Evolutionary conservation across 2,888 invertebrate genomes (phyloP), one percentile per base, ranked within the genome.

Genomic region (Adineta ricciae): DNA sequence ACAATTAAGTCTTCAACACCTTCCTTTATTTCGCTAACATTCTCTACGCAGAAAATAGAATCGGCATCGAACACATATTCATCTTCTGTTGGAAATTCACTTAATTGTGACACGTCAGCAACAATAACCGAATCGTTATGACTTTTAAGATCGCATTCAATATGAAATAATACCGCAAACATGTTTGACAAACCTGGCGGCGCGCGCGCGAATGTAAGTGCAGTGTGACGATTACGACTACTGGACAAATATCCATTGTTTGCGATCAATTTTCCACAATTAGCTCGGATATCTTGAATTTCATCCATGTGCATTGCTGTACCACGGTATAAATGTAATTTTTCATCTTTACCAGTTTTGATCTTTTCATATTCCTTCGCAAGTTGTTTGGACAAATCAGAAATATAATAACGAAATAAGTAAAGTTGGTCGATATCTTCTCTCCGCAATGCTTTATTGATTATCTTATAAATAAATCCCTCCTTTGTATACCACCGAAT

Each of bases 361-460:
- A 52, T 52, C 11, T 52, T 52, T 21, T 52, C 7, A 24, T 11
- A 52, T 52, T 52, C 21, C 52, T 52, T 1, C 4, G 52, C 24
- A 54, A 54, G 54, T n/a, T 54, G n/a, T 0, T 4, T 19, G 2
- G 54, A 54, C 8, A 54, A 4, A 54, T 54, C 21, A 21, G n/a
- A 3, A 54, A 54, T 54, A n/a, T 54, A 54, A 54, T 54, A 54
- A 54, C 54, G 54, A n/a, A 54, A 54, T 54, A 3, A n/a, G n/a
- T n/a, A 54, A n/a, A 54, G 54, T n/a, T 54, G 54, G 24, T n/a
- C n/a, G 54, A 54, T 54, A n/a, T 54, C 54, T 54, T 54, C n/a
- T 54, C 24, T 54, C n/a, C 54, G 2, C 8, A 54, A 54, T 5
- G n/a, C n/a, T 21, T 21, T 19, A 54, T 54, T 54, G 7, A 54